Evolutionary conservation across 2,797 vertebrate genomes (phyloP), one percentile per base, ranked within the genome.

Genomic region (Pangasius djambal): DNA sequence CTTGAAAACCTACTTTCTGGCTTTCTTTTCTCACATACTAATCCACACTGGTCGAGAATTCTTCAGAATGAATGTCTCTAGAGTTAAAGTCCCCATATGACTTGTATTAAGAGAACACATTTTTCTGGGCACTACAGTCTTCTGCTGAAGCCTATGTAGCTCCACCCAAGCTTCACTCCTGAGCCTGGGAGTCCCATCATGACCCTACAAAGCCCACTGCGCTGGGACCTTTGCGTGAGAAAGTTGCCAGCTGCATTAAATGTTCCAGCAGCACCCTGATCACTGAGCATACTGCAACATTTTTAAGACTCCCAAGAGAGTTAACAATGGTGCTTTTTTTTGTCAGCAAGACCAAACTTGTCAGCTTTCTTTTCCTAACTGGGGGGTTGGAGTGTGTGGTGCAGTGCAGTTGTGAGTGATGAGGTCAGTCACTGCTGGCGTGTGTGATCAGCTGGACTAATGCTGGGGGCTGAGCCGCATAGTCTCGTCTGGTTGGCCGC

Each of bases 371-470:
- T 81, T 67, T 83, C 48, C 55, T 87, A 86, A 89, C 89, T 85
- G 9, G 20, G n/a, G 52, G 74, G 74, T 88, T 88, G 85, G 75
- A 85, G 70, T 75, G 69, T 87, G 79, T 78, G 48, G 86, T 87
- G 69, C 48, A 50, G 83, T 79, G 74, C 75, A 77, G 77, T 70
- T 92, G 92, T 94, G 97, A 97, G 85, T 85, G 82, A 28, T 86
- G 78, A 72, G 92, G 92, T 94, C 97, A 97, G 96, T 82, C 85
- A 86, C 65, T 82, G 88, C 83, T 86, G 85, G 94, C 95, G 94
- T 96, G 94, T 96, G 87, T 97, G 97, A 96, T 97, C 97, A 97
- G 97, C 96, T 96, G 96, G 95, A 96, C 95, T 97, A 97, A 97
- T 96, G 96, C 95, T 87, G 95, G 95, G 93, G 94, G 96, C 95